These are phyloP conservation scores for Petromus typicus DNA, from an alignment of 2,113 vertebrate genomes.

Conservation along the genomic window DNA sequence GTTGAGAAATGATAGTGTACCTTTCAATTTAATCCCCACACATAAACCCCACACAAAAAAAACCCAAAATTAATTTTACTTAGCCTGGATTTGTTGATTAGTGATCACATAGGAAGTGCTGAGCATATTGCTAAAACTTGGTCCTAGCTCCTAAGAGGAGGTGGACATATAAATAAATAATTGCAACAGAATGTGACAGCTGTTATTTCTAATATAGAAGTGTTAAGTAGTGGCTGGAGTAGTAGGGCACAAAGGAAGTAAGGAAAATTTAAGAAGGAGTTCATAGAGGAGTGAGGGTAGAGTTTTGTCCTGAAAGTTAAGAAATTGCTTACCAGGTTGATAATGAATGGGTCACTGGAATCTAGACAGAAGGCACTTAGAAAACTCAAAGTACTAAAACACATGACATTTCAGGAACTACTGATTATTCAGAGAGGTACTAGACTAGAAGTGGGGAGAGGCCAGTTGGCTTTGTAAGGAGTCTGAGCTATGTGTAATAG, in stretches of 20 bases:
- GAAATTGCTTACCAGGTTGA: not conserved
- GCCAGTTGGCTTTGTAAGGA: not conserved
- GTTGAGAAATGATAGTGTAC: not conserved
- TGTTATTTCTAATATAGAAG: not conserved
- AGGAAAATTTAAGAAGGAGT: not conserved
- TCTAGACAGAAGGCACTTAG: not conserved
- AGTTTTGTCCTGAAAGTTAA: slow-evolving; percentile 12
- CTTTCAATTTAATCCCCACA: not conserved
- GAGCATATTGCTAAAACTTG: not conserved
- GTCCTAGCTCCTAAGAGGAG: not conserved
- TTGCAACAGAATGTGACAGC: not conserved
- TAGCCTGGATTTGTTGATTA: slow-evolving; percentile 17
- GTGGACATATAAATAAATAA: not conserved
- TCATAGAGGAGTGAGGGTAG: not conserved
- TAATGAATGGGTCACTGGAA: not conserved
- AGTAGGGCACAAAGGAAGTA: not conserved
- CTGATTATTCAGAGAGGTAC: not conserved
- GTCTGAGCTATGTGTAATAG: slow-evolving; percentile 8
- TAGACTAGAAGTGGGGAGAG: not conserved
- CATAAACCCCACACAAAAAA: not conserved
- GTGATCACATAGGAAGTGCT: not conserved
- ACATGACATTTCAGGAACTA: not conserved
- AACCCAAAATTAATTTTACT: not conserved
- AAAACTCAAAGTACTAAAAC: not conserved
- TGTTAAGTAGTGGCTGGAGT: not conserved